phyloP scores from a whole-genome alignment of 53 echinoderm and acorn worm species.

The Hippasteria phrygiana region DNA sequence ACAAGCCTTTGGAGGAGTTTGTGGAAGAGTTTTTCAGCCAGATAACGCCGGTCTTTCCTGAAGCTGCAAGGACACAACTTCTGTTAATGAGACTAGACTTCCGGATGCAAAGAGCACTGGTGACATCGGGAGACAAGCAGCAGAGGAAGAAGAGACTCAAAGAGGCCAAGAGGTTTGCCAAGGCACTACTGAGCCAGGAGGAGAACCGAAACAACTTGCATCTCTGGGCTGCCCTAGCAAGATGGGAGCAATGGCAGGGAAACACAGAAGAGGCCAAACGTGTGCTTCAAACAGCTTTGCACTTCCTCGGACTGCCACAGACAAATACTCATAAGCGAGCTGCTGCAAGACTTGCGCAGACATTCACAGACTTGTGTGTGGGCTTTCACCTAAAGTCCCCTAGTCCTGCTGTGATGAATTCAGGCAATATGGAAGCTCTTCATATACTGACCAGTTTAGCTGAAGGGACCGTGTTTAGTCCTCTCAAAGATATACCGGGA shows the following conservation, averaged over 20 bases:
- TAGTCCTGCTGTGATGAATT: not conserved
- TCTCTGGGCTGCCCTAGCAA: conserved; percentile 85
- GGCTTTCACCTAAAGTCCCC: not conserved
- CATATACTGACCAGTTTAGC: conserved; percentile 78
- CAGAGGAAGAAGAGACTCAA: conserved; percentile 74
- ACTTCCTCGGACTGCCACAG: conserved; percentile 60
- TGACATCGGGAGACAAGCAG: conserved; percentile 57
- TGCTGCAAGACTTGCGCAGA: conserved; percentile 61
- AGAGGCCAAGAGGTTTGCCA: conserved; percentile 82
- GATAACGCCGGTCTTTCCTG: conserved; percentile 58
- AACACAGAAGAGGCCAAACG: conserved; percentile 81
- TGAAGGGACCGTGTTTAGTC: conserved; percentile 72
- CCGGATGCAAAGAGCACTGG: conserved; percentile 59
- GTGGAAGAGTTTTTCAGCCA: conserved; percentile 73
- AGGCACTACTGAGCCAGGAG: conserved; percentile 80
- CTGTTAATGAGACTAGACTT: conserved; percentile 74
- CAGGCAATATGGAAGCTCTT: conserved; percentile 59
- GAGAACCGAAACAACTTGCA: conserved; percentile 83
- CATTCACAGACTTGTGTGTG: conserved; percentile 56
- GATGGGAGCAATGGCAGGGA: conserved; percentile 81
- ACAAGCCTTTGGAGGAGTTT: conserved; percentile 61
- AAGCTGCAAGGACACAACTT: conserved; percentile 64
- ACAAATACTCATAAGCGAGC: conserved; percentile 48
- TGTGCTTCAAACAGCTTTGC: conserved; percentile 82
- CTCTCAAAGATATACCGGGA: conserved; percentile 58